A percentile compares a stretch with the other conserved stretches of the same genome.
Evolutionary conservation across 1,140 invertebrate genomes (phyloP).

Genomic region (Micrasema longulum): DNA sequence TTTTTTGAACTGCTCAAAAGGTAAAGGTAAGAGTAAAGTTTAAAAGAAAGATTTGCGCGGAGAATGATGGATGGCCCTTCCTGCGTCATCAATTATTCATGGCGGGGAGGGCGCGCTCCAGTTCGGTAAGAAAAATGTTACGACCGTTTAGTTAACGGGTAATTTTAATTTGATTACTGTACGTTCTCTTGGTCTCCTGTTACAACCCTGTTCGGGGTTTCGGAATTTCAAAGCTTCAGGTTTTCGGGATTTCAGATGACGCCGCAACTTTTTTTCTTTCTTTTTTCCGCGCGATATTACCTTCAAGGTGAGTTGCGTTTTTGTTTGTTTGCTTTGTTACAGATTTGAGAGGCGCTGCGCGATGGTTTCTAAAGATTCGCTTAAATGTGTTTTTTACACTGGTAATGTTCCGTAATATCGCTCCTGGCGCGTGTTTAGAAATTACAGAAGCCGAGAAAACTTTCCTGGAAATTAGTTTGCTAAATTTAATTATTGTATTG

Average conservation of each 20-base stretch:
- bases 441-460: neutral
- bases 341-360: constrained; percentile 11
- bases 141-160: constrained; percentile 44
- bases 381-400: constrained; percentile 18
- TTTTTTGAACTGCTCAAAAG: constrained; percentile 46
- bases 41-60: constrained; percentile 54
- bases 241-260: constrained; percentile 37
- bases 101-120: constrained; percentile 18
- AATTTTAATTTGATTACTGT: constrained; percentile 47
- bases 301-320: constrained; percentile 38
- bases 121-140: constrained; percentile 43
- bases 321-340: constrained; percentile 38
- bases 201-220: constrained; percentile 8
- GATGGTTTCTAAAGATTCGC: constrained; percentile 11
- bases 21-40: constrained; percentile 53
- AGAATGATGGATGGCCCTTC: constrained; percentile 52
- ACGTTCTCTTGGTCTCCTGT: constrained; percentile 17
- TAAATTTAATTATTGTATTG: no score
- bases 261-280: constrained; percentile 15
- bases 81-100: constrained; percentile 54
- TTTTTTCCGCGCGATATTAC: constrained; percentile 30
- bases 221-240: neutral
- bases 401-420: constrained; percentile 21
- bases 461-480: neutral
- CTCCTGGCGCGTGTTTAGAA: neutral